A percentile compares a stretch with the other conserved stretches of the same genome.
These are phyloP conservation scores for Panagrolaimus sp. DNA, from an alignment of 1,140 invertebrate species.

Conservation along the genomic window DNA sequence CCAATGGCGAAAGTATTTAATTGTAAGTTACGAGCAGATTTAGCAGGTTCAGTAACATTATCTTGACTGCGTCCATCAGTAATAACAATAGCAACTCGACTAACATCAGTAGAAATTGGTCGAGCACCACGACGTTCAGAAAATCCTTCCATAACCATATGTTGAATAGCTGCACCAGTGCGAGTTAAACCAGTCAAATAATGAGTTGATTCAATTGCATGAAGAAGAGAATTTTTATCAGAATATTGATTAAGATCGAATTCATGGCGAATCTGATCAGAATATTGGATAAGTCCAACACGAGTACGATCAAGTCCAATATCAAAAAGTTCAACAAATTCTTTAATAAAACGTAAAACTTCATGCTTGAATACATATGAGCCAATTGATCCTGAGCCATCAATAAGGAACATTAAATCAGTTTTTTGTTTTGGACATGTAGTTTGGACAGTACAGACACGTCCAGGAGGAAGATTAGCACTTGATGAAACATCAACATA, in stretches of 20 bases:
- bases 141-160: constrained; percentile 57
- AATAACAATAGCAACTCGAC: constrained; percentile 55
- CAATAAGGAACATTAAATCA: constrained; percentile 54
- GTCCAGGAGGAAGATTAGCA: constrained; percentile 54
- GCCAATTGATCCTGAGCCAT: constrained; percentile 56
- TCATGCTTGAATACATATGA: constrained; percentile 57
- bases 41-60: constrained; percentile 56
- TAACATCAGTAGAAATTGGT: constrained; percentile 44
- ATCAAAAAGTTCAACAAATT: constrained; percentile 57
- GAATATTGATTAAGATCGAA: constrained; percentile 53
- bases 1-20: constrained; percentile 58
- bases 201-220: constrained; percentile 51
- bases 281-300: constrained; percentile 57
- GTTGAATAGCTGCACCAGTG: constrained; percentile 57
- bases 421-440: constrained; percentile 54
- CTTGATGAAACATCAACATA: constrained; percentile 58
- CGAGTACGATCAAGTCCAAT: constrained; percentile 55
- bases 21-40: constrained; percentile 41
- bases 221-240: constrained; percentile 49
- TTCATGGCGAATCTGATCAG: constrained; percentile 56
- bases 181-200: constrained; percentile 55
- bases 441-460: constrained; percentile 56
- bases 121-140: constrained; percentile 53
- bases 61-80: constrained; percentile 57
- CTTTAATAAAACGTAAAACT: constrained; percentile 51